phyloP scores from a whole-genome alignment of 2,888 invertebrate species.

The Tipula vernalis region DNA sequence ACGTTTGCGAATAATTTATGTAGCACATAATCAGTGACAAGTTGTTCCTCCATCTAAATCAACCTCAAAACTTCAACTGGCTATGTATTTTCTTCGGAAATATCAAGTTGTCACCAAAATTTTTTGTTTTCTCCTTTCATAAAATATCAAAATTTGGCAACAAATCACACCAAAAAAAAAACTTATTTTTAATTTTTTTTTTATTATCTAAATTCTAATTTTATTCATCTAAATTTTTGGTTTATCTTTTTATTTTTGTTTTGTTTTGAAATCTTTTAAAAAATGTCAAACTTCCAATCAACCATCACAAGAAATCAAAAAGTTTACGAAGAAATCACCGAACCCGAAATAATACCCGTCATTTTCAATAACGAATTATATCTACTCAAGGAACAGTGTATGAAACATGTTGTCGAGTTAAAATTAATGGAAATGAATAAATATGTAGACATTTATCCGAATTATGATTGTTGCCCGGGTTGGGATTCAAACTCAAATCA shows the following conservation, averaged over 20 bases:
- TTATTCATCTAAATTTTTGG: not conserved
- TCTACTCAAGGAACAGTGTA: not conserved
- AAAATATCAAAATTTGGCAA: not conserved
- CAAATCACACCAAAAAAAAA: not conserved
- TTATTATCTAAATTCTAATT: not conserved
- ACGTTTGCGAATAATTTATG: no score
- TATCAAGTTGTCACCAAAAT: not conserved
- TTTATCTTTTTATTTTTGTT: not conserved
- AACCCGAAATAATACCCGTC: not conserved
- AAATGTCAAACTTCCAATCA: not conserved
- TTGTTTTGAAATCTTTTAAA: no score
- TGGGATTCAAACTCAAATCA: not conserved
- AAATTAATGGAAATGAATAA: not conserved
- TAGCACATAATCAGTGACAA: no score
- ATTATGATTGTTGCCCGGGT: not conserved
- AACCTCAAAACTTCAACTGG: not conserved
- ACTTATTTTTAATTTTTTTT: not conserved
- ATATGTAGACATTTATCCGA: not conserved
- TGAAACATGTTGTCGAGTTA: not conserved
- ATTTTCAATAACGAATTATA: not conserved
- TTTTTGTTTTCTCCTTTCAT: not conserved
- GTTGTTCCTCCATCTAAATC: no score
- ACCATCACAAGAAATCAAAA: not conserved
- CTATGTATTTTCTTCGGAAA: not conserved
- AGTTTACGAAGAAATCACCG: not conserved